A percentile compares a stretch with the other conserved stretches of the same genome.
These are phyloP conservation scores for Alosa alosa DNA, from an alignment of 2,113 vertebrate species.

Conservation along the genomic window DNA sequence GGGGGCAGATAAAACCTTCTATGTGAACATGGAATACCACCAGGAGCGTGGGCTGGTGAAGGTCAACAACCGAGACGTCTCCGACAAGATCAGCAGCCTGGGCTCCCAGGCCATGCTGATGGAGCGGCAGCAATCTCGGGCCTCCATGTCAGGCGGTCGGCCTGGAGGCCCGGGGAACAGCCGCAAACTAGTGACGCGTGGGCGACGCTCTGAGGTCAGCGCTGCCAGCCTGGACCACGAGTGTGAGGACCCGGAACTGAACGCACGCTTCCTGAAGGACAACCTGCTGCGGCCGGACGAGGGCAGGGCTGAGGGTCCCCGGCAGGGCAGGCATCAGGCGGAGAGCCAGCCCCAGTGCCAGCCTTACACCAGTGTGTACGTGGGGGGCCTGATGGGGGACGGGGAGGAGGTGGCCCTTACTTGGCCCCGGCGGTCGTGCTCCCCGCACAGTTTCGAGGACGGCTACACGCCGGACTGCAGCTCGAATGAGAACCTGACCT, in stretches of 20 bases:
- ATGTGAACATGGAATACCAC: slow-evolving; percentile 93
- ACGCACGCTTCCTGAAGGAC: slow-evolving; percentile 72
- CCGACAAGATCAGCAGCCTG: slow-evolving; percentile 86
- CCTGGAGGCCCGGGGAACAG: slow-evolving; percentile 73
- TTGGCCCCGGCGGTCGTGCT: slow-evolving; percentile 92
- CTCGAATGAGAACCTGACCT: slow-evolving; percentile 97
- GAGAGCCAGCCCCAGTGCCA: slow-evolving; percentile 72
- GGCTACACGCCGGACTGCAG: slow-evolving; percentile 98
- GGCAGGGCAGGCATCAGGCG: slow-evolving; percentile 72
- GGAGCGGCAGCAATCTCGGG: slow-evolving; percentile 84
- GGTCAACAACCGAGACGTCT: slow-evolving; percentile 89
- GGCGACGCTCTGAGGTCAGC: slow-evolving; percentile 80
- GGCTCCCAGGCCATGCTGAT: slow-evolving; percentile 93
- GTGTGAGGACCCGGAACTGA: slow-evolving; percentile 90
- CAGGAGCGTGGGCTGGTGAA: slow-evolving; percentile 87
- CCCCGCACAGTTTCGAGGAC: slow-evolving; percentile 91
- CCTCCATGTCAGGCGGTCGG: slow-evolving; percentile 71
- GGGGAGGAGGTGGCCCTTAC: slow-evolving; percentile 87
- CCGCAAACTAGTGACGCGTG: slow-evolving; percentile 74
- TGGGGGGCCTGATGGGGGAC: slow-evolving; percentile 79
- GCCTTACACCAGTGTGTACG: slow-evolving; percentile 85
- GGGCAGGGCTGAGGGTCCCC: slow-evolving; percentile 78
- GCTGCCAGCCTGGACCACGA: slow-evolving; percentile 83
- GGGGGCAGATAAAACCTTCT: slow-evolving; percentile 75
- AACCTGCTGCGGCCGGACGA: slow-evolving; percentile 53